Base-by-base conservation (phyloP, 1,140 invertebrate genomes). In the Bombus balteatus region DNA sequence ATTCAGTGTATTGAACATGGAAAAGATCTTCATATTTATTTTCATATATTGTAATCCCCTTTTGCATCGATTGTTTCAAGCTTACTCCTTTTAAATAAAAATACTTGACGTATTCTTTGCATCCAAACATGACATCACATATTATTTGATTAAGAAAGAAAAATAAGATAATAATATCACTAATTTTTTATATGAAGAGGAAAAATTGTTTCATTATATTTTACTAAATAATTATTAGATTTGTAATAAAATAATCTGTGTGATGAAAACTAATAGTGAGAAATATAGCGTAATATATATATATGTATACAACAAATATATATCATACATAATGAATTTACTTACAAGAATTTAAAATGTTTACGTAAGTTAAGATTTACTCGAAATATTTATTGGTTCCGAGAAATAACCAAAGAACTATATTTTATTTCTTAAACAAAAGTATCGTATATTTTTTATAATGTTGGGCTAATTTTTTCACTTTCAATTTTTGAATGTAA, bases 371-470 rank as follows among this genome's bases (percentile, higher is more conserved):
- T 53, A 53, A 53, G 18, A 53, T 53, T 53, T 53, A 8, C 6
- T 53, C 18, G 22, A 18, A 79, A 68, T 79, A 43, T 68, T 79
- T 47, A 68, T 39, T 32, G 41, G 12, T 25, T 5, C 22, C 8
- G 2, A 71, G 70, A 80, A 80, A 62, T 57, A 71, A 80, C 66
- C 43, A 80, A 80, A 53, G 15, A 6, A 34, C 39, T 18, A 1
- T 22, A 34, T 70, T 34, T 80, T 10, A 34, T n/a, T n/a, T 37
- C 13, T 25, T 4, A 34, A 3, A n/a, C 12, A n/a, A 22, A 47
- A 13, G 39, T 32, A 37, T 22, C 5, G 2, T 39, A 32, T 28
- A 39, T 53, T 53, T 8, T 53, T 53, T 6, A 53, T 6, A 53
- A 22, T 22, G 47, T 53, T 39, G 22, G 2, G 3, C 12, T 28